Percentiles rank a stretch among this genome's conserved stretches.
phyloP scores from a whole-genome alignment of 1,140 invertebrate genomes.

The Halictus rubicundus region DNA sequence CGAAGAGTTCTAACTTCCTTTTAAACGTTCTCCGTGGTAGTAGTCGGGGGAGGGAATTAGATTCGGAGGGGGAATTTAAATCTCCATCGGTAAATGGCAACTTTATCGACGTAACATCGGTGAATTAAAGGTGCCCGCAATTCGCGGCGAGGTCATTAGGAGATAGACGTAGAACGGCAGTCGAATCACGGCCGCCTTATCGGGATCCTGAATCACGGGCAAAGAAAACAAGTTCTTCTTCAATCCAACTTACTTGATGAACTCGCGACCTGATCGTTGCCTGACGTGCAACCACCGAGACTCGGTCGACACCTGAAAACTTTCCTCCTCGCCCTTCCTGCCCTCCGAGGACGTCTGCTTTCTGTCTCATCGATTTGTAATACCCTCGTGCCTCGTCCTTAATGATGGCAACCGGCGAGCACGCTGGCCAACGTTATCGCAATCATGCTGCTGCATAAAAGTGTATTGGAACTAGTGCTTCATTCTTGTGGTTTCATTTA shows the following conservation, averaged over 20 bases:
- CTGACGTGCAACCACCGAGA: constrained; percentile 55
- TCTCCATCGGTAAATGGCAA: constrained; percentile 42
- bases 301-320: constrained; percentile 61
- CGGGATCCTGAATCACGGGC: constrained; percentile 56
- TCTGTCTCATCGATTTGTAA: constrained; percentile 44
- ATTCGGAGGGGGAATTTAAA: constrained; percentile 24
- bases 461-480: not conserved
- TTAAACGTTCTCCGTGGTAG: not conserved
- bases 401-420: constrained; percentile 8
- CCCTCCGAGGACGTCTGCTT: constrained; percentile 42
- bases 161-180: constrained; percentile 48
- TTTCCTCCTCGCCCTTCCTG: constrained; percentile 31
- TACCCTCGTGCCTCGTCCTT: constrained; percentile 35
- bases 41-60: not conserved
- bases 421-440: not conserved
- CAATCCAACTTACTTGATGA: constrained; percentile 74
- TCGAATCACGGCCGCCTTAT: constrained; percentile 64
- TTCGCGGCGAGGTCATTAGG: constrained; percentile 59
- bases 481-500: no score
- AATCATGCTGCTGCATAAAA: not conserved
- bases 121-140: constrained; percentile 63
- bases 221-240: constrained; percentile 70
- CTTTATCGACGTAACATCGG: constrained; percentile 78
- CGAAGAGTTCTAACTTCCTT: not conserved
- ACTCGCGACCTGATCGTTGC: constrained; percentile 46